Evolutionary conservation across 2,113 vertebrate species (phyloP), one percentile per base, ranked within the genome.

Genomic region (Forbesichthys papilliferus): DNA sequence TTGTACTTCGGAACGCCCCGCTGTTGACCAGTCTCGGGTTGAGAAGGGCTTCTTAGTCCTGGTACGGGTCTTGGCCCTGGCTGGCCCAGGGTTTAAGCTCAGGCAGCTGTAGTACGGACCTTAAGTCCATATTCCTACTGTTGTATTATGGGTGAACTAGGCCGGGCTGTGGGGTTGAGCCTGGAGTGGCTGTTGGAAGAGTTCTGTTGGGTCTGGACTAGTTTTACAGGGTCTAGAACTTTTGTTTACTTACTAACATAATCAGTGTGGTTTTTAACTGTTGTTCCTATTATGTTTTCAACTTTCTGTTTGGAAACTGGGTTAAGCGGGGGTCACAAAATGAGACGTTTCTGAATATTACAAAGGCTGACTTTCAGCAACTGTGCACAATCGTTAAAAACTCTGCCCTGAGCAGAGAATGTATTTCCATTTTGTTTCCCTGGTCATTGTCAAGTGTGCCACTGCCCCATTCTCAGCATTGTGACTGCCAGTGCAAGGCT

Each of bases 31-130:
- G 49, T 74, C 70, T 52, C 73, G 71, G 60, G 69, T 73, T 65
- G 65, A 42, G 36, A 42, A 42, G 36, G 36, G 36, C 5, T 42
- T 27, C 33, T 69, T 62, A 57, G 76, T 76, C 61, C 57, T 63
- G 71, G 73, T 70, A 78, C 81, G 83, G 81, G 82, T 84, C 66
- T 68, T 78, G 78, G 46, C n/a, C 82, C 90, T 87, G 84, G 90
- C 90, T 86, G 90, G 90, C 86, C 74, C 88, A 64, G 90, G 85
- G 36, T 86, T 74, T 84, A 71, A 76, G 84, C 79, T 87, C 78
- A 84, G 80, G 88, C 87, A 90, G 88, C 87, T 91, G 81, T 86
- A 49, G 16, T 56, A 83, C 63, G 76, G 78, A 77, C 73, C 69
- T 75, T 68, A 36, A 52, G 65, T 82, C 73, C 84, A 77, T 85